phyloP scores from a whole-genome alignment of 2,113 vertebrate genomes.

The Phalacrocorax pelagicus region DNA sequence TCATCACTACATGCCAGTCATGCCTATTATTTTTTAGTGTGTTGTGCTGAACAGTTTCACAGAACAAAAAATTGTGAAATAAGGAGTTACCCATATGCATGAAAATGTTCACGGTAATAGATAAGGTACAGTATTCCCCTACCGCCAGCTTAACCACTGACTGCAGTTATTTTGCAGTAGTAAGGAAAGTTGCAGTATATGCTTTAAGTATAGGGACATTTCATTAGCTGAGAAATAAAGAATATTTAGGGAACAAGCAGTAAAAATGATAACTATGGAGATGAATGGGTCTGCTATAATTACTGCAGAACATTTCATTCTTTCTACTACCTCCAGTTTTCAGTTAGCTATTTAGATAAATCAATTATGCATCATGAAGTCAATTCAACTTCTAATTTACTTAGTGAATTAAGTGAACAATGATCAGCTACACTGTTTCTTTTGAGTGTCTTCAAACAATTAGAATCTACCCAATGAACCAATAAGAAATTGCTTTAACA shows the following conservation, averaged over 20 bases:
- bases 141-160: background rate
- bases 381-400: conserved; percentile 31
- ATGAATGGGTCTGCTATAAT: background rate
- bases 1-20: background rate
- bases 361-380: background rate
- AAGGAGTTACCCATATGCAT: background rate
- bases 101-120: fast-evolving
- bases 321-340: background rate
- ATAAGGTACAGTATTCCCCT: background rate
- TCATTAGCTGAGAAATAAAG: background rate
- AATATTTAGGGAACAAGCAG: background rate
- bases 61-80: background rate
- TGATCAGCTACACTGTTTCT: background rate
- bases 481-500: background rate
- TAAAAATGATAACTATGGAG: background rate
- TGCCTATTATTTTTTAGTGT: background rate
- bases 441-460: background rate
- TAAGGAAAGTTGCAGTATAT: background rate
- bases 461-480: background rate
- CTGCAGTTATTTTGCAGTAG: background rate
- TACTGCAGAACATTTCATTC: background rate
- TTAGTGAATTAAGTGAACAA: background rate
- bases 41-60: background rate
- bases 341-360: conserved; percentile 14
- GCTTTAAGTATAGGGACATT: background rate